Conservation (phyloP, 2,113 vertebrate genomes). For the Plecotus auritus region DNA sequence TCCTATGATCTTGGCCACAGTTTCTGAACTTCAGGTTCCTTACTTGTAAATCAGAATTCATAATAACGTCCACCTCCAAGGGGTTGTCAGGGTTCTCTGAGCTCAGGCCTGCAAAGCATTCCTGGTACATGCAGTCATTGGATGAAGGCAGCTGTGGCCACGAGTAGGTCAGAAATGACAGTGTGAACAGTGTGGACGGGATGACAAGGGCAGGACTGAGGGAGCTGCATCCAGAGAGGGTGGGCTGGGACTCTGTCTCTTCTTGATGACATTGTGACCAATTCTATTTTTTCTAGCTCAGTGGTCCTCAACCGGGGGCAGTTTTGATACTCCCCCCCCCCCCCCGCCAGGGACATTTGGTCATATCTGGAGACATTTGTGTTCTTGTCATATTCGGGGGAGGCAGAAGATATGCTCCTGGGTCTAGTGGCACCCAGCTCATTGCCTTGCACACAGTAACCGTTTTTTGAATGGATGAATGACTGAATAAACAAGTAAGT, state of each 20-base stretch:
- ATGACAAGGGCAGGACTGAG: not conserved
- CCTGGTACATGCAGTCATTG: rapidly evolving
- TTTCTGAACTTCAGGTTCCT: not conserved
- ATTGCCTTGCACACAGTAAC: too few species aligned
- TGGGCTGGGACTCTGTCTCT: rapidly evolving
- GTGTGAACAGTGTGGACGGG: not conserved
- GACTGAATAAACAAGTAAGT: not conserved
- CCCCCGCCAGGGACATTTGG: not conserved
- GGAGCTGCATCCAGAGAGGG: too few species aligned
- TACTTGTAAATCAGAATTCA: not conserved
- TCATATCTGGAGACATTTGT: not conserved
- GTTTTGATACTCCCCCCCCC: not conserved
- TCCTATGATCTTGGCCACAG: too few species aligned
- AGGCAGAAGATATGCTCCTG: too few species aligned
- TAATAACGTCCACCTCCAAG: rapidly evolving
- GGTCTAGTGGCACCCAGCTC: not conserved
- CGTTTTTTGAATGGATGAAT: not conserved
- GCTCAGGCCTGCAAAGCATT: not conserved
- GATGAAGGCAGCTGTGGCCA: not conserved
- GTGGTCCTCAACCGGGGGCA: not conserved
- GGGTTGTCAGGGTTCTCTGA: not conserved
- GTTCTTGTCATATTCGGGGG: not conserved
- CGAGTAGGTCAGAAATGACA: not conserved
- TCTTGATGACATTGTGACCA: not conserved
- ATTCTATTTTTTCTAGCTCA: not conserved